Evolutionary conservation across 2,113 vertebrate genomes (phyloP).

Genomic region (Chitala chitala): DNA sequence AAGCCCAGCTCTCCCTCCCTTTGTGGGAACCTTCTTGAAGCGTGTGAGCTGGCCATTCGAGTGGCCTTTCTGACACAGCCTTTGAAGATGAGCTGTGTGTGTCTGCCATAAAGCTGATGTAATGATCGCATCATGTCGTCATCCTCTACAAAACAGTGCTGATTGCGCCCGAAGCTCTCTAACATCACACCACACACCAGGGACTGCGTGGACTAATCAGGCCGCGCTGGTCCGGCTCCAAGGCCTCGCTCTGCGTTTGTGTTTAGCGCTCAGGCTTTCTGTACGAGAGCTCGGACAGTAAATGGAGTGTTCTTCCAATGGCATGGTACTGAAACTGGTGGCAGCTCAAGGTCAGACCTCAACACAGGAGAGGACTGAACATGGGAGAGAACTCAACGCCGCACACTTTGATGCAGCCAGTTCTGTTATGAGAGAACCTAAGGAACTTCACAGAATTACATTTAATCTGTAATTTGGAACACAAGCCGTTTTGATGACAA

Average conservation of each 20-base stretch:
- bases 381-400: not conserved
- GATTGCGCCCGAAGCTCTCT: not conserved
- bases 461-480: slow-evolving; percentile 37
- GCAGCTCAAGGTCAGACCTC: no score
- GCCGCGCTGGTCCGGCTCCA: not conserved
- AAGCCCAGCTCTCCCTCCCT: not conserved
- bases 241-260: not conserved
- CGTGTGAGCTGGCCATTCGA: no score
- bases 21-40: no score
- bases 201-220: not conserved
- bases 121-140: not conserved
- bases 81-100: not conserved
- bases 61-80: no score
- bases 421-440: slow-evolving; percentile 31
- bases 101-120: not conserved
- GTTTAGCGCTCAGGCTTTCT: not conserved
- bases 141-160: not conserved
- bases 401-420: no score
- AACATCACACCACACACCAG: no score
- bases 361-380: no score
- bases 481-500: slow-evolving; percentile 40
- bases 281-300: not conserved
- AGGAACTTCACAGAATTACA: slow-evolving; percentile 32
- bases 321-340: not conserved
- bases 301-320: not conserved